Evolutionary conservation across 2,888 invertebrate genomes (phyloP).

Genomic region (Drosophila paucipuncta): DNA sequence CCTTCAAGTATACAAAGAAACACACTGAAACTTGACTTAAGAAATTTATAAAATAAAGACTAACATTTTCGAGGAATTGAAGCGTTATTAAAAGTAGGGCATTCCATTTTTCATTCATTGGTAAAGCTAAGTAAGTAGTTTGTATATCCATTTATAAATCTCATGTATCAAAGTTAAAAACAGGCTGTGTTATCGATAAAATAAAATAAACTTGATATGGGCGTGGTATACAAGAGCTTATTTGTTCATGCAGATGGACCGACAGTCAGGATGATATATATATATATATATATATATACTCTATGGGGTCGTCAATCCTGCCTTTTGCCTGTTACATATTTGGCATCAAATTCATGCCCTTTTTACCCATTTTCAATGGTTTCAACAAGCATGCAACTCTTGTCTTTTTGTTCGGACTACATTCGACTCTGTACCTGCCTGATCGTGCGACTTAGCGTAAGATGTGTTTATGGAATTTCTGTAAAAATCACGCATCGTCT

Average conservation of each 20-base stretch:
- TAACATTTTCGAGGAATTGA: not conserved
- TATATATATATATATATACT: not conserved
- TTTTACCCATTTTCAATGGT: not conserved
- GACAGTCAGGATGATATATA: not conserved
- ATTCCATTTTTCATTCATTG: not conserved
- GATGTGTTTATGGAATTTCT: conserved; percentile 36
- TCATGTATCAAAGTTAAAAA: not conserved
- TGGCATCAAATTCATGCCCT: not conserved
- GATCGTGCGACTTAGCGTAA: conserved; percentile 11
- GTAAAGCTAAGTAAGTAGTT: not conserved
- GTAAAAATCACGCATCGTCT: conserved; percentile 74
- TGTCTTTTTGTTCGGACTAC: not conserved
- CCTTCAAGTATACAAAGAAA: conserved; percentile 1
- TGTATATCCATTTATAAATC: not conserved
- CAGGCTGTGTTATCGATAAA: not conserved
- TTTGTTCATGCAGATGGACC: too few species aligned
- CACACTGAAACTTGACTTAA: not conserved
- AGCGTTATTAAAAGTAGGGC: not conserved
- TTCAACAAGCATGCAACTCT: not conserved
- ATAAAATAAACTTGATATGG: not conserved
- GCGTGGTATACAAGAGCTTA: not conserved
- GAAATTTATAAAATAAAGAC: not conserved
- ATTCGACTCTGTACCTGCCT: conserved; percentile 35
- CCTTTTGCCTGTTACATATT: not conserved
- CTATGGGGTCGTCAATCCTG: not conserved